phyloP scores from a whole-genome alignment of 2,113 vertebrate species.

The Colius striatus region DNA sequence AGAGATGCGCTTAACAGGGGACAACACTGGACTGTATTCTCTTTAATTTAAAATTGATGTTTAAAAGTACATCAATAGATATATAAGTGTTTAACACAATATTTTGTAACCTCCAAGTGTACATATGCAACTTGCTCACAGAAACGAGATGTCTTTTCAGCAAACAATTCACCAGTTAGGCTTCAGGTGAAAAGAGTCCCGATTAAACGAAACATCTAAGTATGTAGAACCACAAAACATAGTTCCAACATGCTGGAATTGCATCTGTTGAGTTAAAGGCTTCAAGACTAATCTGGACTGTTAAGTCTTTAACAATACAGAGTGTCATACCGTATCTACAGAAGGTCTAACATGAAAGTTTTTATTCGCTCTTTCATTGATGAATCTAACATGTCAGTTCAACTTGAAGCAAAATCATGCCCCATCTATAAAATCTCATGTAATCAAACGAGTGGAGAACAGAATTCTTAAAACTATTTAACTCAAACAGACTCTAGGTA shows the following conservation, averaged over 20 bases:
- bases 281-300: background rate
- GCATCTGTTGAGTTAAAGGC: background rate
- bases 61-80: background rate
- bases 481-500: background rate
- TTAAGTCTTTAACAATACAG: background rate
- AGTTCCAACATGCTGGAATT: background rate
- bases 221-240: background rate
- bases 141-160: background rate
- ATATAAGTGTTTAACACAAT: background rate
- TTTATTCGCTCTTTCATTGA: background rate
- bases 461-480: background rate
- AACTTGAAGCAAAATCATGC: background rate
- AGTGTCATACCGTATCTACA: background rate
- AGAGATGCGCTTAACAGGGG: background rate
- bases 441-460: background rate
- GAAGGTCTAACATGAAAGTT: background rate
- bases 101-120: background rate
- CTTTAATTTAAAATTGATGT: background rate
- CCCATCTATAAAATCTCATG: background rate
- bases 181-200: background rate
- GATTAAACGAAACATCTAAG: background rate
- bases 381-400: background rate
- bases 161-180: background rate
- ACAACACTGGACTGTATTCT: background rate
- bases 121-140: background rate